Conservation (phyloP, 92 coral and sea anemone species). For the Anthopleura xanthogrammica region DNA sequence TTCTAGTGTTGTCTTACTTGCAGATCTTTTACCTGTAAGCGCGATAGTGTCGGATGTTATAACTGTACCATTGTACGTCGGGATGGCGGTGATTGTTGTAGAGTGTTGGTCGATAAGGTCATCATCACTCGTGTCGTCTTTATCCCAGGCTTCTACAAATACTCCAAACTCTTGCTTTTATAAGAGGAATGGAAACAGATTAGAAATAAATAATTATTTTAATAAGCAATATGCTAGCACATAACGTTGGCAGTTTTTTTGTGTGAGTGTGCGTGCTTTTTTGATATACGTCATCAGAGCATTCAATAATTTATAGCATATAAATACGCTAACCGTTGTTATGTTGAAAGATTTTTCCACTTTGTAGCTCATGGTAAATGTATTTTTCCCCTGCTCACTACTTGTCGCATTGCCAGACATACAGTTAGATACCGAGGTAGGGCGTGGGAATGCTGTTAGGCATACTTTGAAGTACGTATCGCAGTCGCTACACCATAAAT, state of each 20-base stretch:
- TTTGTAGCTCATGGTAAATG: slow-evolving; percentile 12
- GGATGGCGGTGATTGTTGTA: slow-evolving; percentile 2
- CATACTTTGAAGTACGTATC: slow-evolving; percentile 48
- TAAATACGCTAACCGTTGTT: slow-evolving; percentile 2
- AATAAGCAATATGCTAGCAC: too few relatives aligned
- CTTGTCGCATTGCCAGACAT: slow-evolving; percentile 6
- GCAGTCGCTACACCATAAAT: slow-evolving; percentile 34
- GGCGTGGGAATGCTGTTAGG: slow-evolving; percentile 6
- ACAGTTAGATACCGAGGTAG: not conserved
- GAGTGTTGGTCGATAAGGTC: too few relatives aligned
- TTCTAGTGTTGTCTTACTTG: slow-evolving; percentile 14
- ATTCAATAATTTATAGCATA: not conserved
- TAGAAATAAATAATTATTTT: too few relatives aligned
- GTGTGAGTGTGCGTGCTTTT: too few relatives aligned
- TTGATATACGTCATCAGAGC: too few relatives aligned
- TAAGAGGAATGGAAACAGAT: not conserved
- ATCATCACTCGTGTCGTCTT: too few relatives aligned
- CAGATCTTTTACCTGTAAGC: slow-evolving; percentile 12
- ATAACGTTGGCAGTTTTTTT: too few relatives aligned
- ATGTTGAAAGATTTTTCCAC: slow-evolving; percentile 17
- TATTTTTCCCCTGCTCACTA: slow-evolving; percentile 8
- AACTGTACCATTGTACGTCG: slow-evolving; percentile 21
- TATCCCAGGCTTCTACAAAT: too few relatives aligned
- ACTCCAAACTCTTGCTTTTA: too few relatives aligned
- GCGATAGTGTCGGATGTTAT: not conserved